Conservation (phyloP, 2,113 vertebrate genomes). For the Grallaria varia region DNA sequence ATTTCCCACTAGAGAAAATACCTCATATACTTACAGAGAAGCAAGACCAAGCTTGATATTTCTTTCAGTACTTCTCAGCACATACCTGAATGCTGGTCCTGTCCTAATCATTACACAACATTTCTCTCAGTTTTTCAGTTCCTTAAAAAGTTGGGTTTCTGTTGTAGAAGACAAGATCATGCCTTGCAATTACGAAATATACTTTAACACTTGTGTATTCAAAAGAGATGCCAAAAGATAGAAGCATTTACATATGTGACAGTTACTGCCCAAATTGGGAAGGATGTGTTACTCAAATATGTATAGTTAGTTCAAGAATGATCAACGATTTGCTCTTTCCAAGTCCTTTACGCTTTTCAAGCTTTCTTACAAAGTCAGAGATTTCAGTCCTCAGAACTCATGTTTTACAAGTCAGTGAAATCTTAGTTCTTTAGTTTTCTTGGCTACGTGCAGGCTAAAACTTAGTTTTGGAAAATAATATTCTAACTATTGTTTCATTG, state of each 20-base stretch:
- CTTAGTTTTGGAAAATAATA: background rate
- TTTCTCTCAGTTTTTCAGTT: background rate
- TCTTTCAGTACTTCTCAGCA: background rate
- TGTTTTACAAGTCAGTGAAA: background rate
- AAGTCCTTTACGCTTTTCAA: background rate
- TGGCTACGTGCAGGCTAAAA: background rate
- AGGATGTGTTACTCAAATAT: background rate
- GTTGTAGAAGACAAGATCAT: background rate
- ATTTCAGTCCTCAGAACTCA: background rate
- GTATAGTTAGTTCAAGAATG: background rate
- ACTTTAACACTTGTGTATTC: background rate
- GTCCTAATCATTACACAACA: background rate
- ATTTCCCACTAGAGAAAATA: background rate
- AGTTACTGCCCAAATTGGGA: background rate
- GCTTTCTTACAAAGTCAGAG: background rate
- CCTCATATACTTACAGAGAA: fast-evolving
- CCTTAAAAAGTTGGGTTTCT: background rate
- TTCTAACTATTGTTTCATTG: background rate
- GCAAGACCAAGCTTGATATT: background rate
- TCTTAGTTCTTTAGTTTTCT: background rate
- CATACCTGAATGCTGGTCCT: background rate
- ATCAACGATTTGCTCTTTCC: slow-evolving; percentile 32
- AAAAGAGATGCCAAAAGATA: background rate
- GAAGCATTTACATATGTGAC: background rate
- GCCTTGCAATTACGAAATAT: background rate